Conservation (phyloP, 2,797 vertebrate genomes). For the Pangasius macronema region DNA sequence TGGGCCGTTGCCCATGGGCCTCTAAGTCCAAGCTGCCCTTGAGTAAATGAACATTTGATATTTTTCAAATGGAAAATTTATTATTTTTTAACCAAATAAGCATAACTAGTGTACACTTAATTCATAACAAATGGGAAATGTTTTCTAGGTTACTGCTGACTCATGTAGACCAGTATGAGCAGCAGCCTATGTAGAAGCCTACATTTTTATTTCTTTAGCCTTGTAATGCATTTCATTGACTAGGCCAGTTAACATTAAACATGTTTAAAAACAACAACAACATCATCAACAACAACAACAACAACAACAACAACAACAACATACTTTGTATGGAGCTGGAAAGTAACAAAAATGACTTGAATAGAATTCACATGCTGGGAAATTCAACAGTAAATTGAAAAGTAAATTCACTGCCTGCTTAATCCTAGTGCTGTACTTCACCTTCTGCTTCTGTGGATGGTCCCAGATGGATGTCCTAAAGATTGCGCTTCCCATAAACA, state of each 20-base stretch:
- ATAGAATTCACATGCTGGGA: background rate
- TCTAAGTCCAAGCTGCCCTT: background rate
- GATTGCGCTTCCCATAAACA: background rate
- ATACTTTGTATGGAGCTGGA: no score
- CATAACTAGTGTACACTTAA: background rate
- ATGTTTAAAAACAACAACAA: background rate
- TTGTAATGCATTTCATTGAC: background rate
- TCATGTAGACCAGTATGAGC: background rate
- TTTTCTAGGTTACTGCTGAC: background rate
- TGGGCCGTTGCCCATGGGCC: background rate
- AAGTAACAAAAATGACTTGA: background rate
- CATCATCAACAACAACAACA: background rate
- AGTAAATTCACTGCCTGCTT: background rate
- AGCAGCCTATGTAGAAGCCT: background rate
- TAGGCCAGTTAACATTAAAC: background rate
- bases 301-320: background rate
- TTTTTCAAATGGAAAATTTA: background rate
- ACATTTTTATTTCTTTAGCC: background rate
- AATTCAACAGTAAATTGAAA: background rate
- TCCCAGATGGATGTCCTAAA: background rate
- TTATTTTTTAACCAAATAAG: background rate
- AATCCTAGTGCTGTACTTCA: background rate
- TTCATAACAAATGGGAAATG: background rate
- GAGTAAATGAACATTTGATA: background rate
- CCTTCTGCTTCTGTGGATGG: background rate